These are phyloP conservation scores for Drosophila birchii DNA, from an alignment of 2,888 invertebrate genomes.

Conservation along the genomic window DNA sequence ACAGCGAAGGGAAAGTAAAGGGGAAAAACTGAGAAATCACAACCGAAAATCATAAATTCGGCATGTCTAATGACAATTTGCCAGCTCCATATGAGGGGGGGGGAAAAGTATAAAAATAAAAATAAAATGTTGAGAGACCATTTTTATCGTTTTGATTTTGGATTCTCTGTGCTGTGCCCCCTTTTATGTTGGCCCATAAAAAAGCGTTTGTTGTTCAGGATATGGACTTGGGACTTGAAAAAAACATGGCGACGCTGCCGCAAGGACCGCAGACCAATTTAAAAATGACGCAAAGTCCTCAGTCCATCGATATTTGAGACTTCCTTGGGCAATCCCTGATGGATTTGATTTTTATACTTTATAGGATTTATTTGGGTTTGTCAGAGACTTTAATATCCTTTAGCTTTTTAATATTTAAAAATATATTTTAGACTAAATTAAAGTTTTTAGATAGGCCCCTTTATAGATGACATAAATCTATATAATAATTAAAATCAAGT, in stretches of 20 bases:
- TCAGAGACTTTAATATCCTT: neutral
- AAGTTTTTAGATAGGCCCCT: too few species aligned
- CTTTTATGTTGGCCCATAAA: constrained; percentile 59
- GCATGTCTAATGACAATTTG: constrained; percentile 81
- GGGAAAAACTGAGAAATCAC: constrained; percentile 65
- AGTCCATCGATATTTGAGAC: neutral
- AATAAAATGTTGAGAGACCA: constrained; percentile 20
- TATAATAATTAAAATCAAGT: neutral
- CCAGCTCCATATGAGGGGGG: constrained; percentile 33
- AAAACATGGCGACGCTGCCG: constrained; percentile 52
- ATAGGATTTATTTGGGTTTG: too few species aligned
- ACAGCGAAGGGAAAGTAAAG: neutral
- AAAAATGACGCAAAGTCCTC: constrained; percentile 32
- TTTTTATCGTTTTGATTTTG: constrained; percentile 60
- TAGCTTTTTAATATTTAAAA: neutral
- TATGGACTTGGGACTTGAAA: constrained; percentile 38
- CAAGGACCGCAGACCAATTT: constrained; percentile 67
- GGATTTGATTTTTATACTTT: neutral
- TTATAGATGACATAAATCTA: neutral
- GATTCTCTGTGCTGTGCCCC: constrained; percentile 35
- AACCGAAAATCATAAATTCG: constrained; percentile 82
- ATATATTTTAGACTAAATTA: too few species aligned
- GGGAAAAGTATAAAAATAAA: constrained; percentile 1
- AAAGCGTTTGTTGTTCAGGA: constrained; percentile 52
- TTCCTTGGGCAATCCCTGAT: neutral